A percentile compares a stretch with the other conserved stretches of the same genome.
phyloP scores from a whole-genome alignment of 2,888 invertebrate species.

The Lapara coniferarum region DNA sequence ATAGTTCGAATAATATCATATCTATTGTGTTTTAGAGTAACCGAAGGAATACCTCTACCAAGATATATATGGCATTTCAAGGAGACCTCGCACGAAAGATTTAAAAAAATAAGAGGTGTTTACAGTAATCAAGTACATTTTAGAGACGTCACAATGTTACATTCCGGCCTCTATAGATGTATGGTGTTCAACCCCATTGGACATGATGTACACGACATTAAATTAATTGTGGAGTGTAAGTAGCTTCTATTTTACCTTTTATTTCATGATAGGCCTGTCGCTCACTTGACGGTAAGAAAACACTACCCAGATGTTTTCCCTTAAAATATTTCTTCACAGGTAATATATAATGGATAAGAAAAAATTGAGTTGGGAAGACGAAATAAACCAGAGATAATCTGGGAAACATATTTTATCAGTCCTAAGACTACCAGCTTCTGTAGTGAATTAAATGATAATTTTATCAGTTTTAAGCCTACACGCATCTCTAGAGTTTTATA shows the following conservation, averaged over 20 bases:
- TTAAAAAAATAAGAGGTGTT: background rate
- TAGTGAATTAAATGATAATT: too few relatives aligned
- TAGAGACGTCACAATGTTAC: background rate
- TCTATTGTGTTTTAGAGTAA: background rate
- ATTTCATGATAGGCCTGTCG: too few relatives aligned
- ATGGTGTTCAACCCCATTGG: background rate
- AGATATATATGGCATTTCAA: slow-evolving; percentile 4
- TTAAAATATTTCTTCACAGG: too few relatives aligned
- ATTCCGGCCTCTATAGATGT: background rate
- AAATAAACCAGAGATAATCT: too few relatives aligned
- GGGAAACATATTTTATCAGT: too few relatives aligned
- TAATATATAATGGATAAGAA: too few relatives aligned
- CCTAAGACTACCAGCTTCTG: too few relatives aligned
- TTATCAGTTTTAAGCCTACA: too few relatives aligned
- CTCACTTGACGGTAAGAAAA: too few relatives aligned
- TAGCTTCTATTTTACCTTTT: background rate
- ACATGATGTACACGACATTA: background rate
- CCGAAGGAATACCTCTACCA: slow-evolving; percentile 3
- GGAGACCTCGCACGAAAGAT: background rate
- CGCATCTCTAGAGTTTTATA: too few relatives aligned
- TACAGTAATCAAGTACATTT: background rate
- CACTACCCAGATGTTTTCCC: too few relatives aligned
- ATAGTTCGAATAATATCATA: background rate
- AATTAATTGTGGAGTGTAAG: slow-evolving; percentile 9
- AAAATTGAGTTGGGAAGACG: too few relatives aligned